These are phyloP conservation scores for Morpho helenor DNA, from an alignment of 2,888 invertebrate species.

Conservation along the genomic window DNA sequence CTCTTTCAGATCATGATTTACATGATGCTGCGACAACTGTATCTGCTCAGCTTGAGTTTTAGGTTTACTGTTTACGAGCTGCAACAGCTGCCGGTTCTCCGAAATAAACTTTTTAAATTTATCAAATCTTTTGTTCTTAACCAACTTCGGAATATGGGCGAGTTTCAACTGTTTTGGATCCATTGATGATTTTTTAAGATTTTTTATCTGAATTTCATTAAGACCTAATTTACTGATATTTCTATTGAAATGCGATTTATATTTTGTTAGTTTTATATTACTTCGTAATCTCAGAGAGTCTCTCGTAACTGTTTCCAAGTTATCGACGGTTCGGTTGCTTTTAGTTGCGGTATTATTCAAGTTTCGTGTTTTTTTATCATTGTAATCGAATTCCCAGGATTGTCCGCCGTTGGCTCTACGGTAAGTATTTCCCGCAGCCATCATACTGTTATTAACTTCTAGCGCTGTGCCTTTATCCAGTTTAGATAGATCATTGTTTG, in stretches of 20 bases:
- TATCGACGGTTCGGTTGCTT: not conserved
- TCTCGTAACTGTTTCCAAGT: not conserved
- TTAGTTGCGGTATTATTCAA: not conserved
- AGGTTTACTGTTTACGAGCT: constrained; percentile 26
- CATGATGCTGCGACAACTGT: too few relatives aligned
- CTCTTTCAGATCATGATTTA: too few relatives aligned
- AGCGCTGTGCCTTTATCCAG: not conserved
- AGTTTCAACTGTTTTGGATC: too few relatives aligned
- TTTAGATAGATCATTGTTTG: not conserved
- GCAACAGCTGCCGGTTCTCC: constrained; percentile 32
- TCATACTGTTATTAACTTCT: not conserved
- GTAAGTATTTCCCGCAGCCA: not conserved
- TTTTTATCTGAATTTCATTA: not conserved
- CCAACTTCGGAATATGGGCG: not conserved
- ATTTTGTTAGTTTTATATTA: not conserved
- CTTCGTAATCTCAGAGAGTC: not conserved
- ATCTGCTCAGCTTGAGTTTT: not conserved
- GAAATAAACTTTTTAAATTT: constrained; percentile 32
- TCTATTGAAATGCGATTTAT: not conserved
- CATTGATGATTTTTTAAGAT: too few relatives aligned
- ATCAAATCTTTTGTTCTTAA: constrained; percentile 21
- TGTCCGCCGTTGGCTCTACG: not conserved
- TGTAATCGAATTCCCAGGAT: not conserved
- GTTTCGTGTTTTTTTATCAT: not conserved
- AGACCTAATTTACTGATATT: constrained; percentile 2